phyloP scores from a whole-genome alignment of 2,113 vertebrate genomes.

The Eidolon helvum region DNA sequence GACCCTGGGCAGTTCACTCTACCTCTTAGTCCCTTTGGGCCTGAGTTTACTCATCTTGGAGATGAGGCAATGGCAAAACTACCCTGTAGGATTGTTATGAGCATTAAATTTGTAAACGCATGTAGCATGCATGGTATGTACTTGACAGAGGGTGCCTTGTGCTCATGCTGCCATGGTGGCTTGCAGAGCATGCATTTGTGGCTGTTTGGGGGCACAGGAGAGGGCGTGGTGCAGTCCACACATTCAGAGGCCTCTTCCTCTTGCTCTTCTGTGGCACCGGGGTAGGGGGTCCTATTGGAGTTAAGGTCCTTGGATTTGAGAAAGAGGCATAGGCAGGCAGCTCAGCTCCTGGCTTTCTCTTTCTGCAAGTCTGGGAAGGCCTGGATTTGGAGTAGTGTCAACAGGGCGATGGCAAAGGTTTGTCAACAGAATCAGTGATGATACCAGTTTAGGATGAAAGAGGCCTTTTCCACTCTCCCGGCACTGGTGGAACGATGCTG shows the following conservation, averaged over 20 bases:
- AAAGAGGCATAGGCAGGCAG: not conserved
- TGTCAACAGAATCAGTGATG: not conserved
- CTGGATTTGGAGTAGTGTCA: not conserved
- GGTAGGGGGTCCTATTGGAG: too few relatives aligned
- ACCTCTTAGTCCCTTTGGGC: not conserved
- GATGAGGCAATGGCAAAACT: rapidly evolving
- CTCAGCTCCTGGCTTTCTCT: not conserved
- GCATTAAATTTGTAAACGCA: rapidly evolving
- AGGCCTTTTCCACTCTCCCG: not conserved
- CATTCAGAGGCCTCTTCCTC: rapidly evolving
- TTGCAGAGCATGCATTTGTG: rapidly evolving
- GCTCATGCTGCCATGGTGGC: rapidly evolving
- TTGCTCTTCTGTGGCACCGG: rapidly evolving
- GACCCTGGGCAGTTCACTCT: not conserved
- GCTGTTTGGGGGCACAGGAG: rapidly evolving
- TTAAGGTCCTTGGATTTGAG: not conserved
- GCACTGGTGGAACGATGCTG: rapidly evolving
- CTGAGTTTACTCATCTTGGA: not conserved
- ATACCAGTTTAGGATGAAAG: too few relatives aligned
- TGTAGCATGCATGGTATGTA: rapidly evolving
- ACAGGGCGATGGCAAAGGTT: not conserved
- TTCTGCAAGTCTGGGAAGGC: not conserved
- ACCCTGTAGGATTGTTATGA: rapidly evolving
- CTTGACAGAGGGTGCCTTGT: not conserved
- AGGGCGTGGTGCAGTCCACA: rapidly evolving